phyloP scores from a whole-genome alignment of 2,113 vertebrate genomes.

The Parus major region DNA sequence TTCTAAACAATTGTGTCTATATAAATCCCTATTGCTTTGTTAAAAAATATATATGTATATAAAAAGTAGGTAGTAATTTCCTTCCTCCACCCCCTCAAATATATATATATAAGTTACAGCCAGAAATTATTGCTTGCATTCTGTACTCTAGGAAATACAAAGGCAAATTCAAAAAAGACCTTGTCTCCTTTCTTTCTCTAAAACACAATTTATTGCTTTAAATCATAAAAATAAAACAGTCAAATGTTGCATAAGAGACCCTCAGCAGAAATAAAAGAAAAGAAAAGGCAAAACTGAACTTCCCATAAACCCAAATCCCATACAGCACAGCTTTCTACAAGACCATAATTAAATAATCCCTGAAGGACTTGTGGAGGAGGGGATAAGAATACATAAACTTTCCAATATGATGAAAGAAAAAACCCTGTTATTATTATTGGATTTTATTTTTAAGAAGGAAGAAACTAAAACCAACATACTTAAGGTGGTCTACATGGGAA shows the following conservation, averaged over 20 bases:
- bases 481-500: constrained; percentile 2
- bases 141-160: constrained; percentile 64
- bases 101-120: constrained; percentile 63
- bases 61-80: constrained; percentile 69
- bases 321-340: constrained; percentile 61
- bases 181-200: constrained; percentile 50
- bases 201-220: constrained; percentile 67
- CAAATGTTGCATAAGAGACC: constrained; percentile 66
- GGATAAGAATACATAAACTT: constrained; percentile 60
- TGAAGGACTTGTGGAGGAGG: constrained; percentile 56
- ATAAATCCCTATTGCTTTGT: constrained; percentile 62
- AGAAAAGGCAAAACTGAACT: constrained; percentile 69
- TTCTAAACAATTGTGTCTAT: constrained; percentile 16
- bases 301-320: constrained; percentile 65
- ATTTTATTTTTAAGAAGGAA: constrained; percentile 41
- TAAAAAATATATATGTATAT: constrained; percentile 66
- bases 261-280: constrained; percentile 66
- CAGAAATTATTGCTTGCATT: constrained; percentile 68
- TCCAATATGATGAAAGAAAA: constrained; percentile 62
- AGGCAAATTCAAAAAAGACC: constrained; percentile 62
- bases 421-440: constrained; percentile 2
- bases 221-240: constrained; percentile 69
- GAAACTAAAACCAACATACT: background rate
- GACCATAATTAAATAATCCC: constrained; percentile 67
- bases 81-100: constrained; percentile 54